phyloP scores from a whole-genome alignment of 2,797 vertebrate species.

The Aeoliscus strigatus region DNA sequence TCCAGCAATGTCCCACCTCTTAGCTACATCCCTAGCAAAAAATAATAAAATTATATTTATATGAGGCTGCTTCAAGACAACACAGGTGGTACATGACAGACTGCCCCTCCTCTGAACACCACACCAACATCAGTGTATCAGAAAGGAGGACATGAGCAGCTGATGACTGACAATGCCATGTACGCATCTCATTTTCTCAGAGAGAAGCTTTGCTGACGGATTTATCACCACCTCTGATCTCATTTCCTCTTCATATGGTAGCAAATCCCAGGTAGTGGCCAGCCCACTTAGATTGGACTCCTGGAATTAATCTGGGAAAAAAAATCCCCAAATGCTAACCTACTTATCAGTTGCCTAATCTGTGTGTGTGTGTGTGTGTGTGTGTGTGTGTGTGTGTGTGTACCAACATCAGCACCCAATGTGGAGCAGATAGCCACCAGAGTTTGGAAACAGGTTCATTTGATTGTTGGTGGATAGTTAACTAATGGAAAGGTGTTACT shows the following conservation, averaged over 20 bases:
- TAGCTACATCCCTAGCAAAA: too few species aligned
- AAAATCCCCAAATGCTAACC: constrained; percentile 61
- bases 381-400: too few species aligned
- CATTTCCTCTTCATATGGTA: constrained; percentile 65
- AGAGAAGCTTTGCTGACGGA: constrained; percentile 49
- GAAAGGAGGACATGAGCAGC: constrained; percentile 48
- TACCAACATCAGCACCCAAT: constrained; percentile 56
- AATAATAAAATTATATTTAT: constrained; percentile 8
- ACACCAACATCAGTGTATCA: constrained; percentile 55
- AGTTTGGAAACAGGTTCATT: constrained; percentile 32
- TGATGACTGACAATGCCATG: constrained; percentile 34
- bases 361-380: too few species aligned
- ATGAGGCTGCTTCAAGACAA: constrained; percentile 1
- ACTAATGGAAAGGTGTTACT: constrained; percentile 5
- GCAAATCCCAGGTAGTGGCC: constrained; percentile 67
- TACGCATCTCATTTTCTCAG: constrained; percentile 56
- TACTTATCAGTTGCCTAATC: constrained; percentile 67
- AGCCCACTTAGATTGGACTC: constrained; percentile 50
- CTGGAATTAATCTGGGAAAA: constrained; percentile 71
- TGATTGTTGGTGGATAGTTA: constrained; percentile 22
- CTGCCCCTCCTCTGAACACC: constrained; percentile 23
- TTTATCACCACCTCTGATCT: constrained; percentile 60
- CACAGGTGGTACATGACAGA: constrained; percentile 19
- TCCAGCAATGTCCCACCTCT: too few species aligned
- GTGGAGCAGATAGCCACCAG: constrained; percentile 47